Conservation (phyloP, 1,140 invertebrate species). For the Xylocopa sonorina region DNA sequence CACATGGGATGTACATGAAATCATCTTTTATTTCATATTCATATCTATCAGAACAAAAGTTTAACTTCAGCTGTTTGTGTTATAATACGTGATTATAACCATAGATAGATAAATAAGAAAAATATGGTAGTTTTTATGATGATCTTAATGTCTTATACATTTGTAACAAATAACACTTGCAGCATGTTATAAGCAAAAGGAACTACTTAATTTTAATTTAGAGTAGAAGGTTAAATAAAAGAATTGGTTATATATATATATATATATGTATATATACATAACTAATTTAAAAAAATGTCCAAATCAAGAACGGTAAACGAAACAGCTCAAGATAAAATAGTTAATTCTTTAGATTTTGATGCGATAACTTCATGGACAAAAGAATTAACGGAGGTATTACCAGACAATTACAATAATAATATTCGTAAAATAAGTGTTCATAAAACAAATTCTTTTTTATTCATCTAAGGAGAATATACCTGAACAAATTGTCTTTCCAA, state of each 20-base stretch:
- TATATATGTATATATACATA: no score
- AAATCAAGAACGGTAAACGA: background rate
- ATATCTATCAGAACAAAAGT: background rate
- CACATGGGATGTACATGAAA: background rate
- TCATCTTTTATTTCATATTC: background rate
- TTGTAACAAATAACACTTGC: background rate
- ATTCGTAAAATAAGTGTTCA: slow-evolving; percentile 13
- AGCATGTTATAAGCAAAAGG: background rate
- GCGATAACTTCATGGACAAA: slow-evolving; percentile 34
- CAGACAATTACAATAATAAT: background rate
- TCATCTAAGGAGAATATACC: slow-evolving; percentile 48
- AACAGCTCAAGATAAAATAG: background rate
- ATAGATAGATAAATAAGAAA: background rate
- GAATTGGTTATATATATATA: no score
- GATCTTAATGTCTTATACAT: background rate
- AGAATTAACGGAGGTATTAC: slow-evolving; percentile 36
- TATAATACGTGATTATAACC: background rate
- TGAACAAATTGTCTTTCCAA: slow-evolving; percentile 69
- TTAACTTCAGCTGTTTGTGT: slow-evolving; percentile 11
- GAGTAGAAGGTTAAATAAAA: slow-evolving; percentile 16
- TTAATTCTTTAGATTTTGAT: slow-evolving; percentile 43
- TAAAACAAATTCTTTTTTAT: background rate
- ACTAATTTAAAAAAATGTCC: slow-evolving; percentile 12
- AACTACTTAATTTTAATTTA: background rate
- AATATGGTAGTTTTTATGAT: background rate